Conservation (phyloP, 2,797 vertebrate species). For the Esox masquinongy region DNA sequence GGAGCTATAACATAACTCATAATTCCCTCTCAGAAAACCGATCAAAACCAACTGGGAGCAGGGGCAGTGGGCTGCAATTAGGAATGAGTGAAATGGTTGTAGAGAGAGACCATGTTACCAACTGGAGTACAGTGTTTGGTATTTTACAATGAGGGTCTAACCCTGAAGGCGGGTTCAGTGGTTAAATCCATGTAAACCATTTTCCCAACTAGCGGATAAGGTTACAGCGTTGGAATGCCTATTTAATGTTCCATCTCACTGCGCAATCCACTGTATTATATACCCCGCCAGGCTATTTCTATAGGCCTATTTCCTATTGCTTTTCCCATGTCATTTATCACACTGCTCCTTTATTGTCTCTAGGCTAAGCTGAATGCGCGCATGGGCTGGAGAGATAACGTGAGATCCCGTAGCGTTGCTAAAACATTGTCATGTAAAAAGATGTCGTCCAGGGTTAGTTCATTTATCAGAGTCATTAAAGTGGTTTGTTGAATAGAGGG, state of each 20-base stretch:
- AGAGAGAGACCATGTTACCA: not conserved
- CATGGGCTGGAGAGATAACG: not conserved
- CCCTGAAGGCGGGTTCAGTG: too few species aligned
- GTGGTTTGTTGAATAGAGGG: too few species aligned
- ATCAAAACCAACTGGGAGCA: slow-evolving; percentile 29
- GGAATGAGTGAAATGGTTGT: slow-evolving; percentile 9
- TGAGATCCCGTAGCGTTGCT: not conserved
- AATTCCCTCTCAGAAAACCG: slow-evolving; percentile 38
- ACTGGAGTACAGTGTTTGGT: not conserved
- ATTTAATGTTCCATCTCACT: too few species aligned
- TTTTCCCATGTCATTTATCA: not conserved
- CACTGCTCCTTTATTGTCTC: not conserved
- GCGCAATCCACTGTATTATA: not conserved
- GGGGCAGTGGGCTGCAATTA: slow-evolving; percentile 15
- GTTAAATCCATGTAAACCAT: too few species aligned
- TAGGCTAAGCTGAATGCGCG: not conserved
- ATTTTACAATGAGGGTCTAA: too few species aligned
- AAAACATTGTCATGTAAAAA: not conserved
- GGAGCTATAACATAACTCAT: slow-evolving; percentile 32
- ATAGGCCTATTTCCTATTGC: not conserved
- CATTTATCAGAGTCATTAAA: too few species aligned
- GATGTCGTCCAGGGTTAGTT: not conserved
- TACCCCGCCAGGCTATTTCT: too few species aligned
- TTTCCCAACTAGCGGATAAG: too few species aligned
- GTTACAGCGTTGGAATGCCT: too few species aligned